Evolutionary conservation across 2,797 vertebrate genomes (phyloP).

Genomic region (Sciurus vulgaris): DNA sequence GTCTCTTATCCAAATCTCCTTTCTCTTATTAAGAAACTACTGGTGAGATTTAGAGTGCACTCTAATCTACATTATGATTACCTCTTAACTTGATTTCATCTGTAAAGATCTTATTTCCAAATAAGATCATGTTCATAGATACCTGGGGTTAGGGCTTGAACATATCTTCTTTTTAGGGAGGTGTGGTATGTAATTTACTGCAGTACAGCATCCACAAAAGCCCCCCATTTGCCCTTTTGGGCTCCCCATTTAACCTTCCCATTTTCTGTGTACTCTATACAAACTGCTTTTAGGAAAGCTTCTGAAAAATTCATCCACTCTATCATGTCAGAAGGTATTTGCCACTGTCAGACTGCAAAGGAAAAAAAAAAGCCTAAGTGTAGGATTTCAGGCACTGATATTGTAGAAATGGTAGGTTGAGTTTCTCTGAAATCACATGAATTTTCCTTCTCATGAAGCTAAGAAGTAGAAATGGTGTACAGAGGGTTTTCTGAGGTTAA

Average conservation of each 20-base stretch:
- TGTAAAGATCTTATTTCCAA: constrained; percentile 16
- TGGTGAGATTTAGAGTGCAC: background rate
- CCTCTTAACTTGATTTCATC: background rate
- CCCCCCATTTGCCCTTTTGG: background rate
- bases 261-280: background rate
- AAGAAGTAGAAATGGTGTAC: background rate
- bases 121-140: background rate
- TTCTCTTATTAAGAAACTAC: background rate
- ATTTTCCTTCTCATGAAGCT: background rate
- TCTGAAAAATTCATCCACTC: background rate
- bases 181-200: background rate
- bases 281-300: background rate
- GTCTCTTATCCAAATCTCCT: background rate
- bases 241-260: background rate
- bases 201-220: background rate
- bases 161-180: background rate
- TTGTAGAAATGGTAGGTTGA: background rate
- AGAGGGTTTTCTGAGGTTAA: constrained; percentile 2
- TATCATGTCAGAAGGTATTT: constrained; percentile 27
- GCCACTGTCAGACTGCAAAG: background rate
- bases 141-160: background rate
- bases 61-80: background rate
- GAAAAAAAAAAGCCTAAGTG: background rate
- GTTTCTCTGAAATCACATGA: background rate
- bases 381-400: background rate